These are phyloP conservation scores for Aphodius sticticus DNA, from an alignment of 2,888 invertebrate species.

Conservation along the genomic window DNA sequence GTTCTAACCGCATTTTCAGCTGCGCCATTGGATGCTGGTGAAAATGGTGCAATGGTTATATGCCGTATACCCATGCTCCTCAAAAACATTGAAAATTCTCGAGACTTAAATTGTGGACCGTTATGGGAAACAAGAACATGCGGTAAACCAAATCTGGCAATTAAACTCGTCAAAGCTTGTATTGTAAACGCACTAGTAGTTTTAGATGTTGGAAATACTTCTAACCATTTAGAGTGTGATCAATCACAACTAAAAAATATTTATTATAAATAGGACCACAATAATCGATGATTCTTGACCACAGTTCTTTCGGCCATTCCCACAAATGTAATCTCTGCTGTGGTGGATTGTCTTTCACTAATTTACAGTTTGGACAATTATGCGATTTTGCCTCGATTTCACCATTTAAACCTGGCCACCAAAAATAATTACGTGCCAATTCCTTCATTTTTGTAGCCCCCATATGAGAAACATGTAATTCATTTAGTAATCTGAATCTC, in stretches of 20 bases:
- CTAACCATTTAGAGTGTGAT: slow-evolving; percentile 37
- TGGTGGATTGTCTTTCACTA: neutral
- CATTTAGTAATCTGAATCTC: neutral
- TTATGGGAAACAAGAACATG: slow-evolving; percentile 41
- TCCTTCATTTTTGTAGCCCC: neutral
- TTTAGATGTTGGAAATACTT: slow-evolving; percentile 28
- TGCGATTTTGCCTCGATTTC: neutral
- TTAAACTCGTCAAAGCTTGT: slow-evolving; percentile 31
- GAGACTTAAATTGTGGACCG: slow-evolving; percentile 37
- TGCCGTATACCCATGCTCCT: slow-evolving; percentile 37
- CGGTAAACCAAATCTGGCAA: slow-evolving; percentile 40
- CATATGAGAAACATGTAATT: neutral
- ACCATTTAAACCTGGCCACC: neutral
- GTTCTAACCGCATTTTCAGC: slow-evolving; percentile 43
- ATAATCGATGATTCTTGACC: slow-evolving; percentile 33
- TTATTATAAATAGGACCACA: slow-evolving; percentile 31
- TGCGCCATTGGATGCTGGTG: slow-evolving; percentile 40
- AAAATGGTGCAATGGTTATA: slow-evolving; percentile 37
- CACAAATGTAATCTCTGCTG: neutral
- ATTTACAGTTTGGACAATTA: neutral
- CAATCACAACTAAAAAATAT: slow-evolving; percentile 33
- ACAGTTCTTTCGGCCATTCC: neutral
- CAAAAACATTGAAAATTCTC: slow-evolving; percentile 39
- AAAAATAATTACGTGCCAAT: neutral
- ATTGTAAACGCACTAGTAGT: slow-evolving; percentile 28